A percentile compares a stretch with the other conserved stretches of the same genome.
phyloP scores from a whole-genome alignment of 2,888 invertebrate species.

The Busseola fusca region DNA sequence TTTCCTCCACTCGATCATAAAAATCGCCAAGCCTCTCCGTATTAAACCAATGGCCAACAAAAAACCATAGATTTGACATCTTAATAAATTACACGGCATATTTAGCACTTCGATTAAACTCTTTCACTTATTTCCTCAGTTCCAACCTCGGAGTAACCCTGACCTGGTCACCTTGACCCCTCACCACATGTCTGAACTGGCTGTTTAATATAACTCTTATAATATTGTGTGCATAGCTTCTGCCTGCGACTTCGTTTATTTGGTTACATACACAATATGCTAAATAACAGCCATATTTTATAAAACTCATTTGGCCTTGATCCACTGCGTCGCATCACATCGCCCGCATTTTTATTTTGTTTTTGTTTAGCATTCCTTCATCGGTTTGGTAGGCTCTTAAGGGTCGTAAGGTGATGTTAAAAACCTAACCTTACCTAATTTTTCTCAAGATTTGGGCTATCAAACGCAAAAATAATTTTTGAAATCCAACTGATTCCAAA shows the following conservation, averaged over 20 bases:
- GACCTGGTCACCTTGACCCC: conserved; percentile 57
- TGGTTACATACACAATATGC: neutral
- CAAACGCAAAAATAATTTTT: neutral
- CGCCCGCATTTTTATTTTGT: neutral
- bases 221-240: conserved; percentile 15
- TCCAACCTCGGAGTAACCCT: conserved; percentile 51
- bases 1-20: neutral
- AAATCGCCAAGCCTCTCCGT: neutral
- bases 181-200: conserved; percentile 21
- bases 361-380: neutral
- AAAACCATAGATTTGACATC: conserved; percentile 33
- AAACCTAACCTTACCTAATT: neutral
- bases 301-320: neutral
- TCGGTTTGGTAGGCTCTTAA: neutral
- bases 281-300: neutral
- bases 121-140: conserved; percentile 59
- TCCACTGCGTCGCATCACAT: neutral
- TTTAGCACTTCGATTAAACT: conserved; percentile 39
- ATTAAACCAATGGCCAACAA: conserved; percentile 10
- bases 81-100: conserved; percentile 52
- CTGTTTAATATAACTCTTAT: conserved; percentile 29
- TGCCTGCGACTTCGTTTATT: neutral
- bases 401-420: neutral
- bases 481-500: neutral
- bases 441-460: neutral